Evolutionary conservation across 2,113 vertebrate genomes (phyloP).

Genomic region (Argyrosomus japonicus): DNA sequence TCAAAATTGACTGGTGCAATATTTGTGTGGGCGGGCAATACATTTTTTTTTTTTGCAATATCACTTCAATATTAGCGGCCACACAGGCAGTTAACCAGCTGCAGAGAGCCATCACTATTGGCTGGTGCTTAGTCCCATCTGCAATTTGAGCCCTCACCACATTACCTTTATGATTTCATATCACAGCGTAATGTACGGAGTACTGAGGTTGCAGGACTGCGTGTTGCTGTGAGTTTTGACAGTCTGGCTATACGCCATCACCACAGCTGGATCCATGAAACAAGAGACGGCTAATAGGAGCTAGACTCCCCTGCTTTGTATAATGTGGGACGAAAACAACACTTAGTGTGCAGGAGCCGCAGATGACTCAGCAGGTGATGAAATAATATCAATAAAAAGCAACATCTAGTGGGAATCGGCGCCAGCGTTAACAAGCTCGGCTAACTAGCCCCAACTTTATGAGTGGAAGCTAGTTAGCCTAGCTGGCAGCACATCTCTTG

Average conservation of each 20-base stretch:
- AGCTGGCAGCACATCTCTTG: not conserved
- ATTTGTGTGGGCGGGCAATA: not conserved
- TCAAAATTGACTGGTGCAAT: not conserved
- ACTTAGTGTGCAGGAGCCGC: not conserved
- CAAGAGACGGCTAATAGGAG: not conserved
- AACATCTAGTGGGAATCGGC: not conserved
- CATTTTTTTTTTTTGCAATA: not conserved
- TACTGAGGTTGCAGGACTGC: not conserved
- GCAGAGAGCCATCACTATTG: not conserved
- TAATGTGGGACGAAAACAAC: not conserved
- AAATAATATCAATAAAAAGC: not conserved
- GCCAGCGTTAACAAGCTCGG: not conserved
- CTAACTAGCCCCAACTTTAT: not conserved
- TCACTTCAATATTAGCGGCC: not conserved
- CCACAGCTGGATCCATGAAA: not conserved
- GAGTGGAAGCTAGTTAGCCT: not conserved
- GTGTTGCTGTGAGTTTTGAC: not conserved
- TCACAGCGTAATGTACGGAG: not conserved
- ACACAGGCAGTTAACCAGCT: not conserved
- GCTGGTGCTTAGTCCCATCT: not conserved
- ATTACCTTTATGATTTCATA: not conserved
- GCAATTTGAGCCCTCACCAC: too few species aligned
- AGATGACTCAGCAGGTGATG: not conserved
- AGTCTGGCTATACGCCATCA: not conserved
- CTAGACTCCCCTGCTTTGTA: not conserved